Evolutionary conservation across 2,888 invertebrate genomes (phyloP).

Genomic region (Brenthis hecate): DNA sequence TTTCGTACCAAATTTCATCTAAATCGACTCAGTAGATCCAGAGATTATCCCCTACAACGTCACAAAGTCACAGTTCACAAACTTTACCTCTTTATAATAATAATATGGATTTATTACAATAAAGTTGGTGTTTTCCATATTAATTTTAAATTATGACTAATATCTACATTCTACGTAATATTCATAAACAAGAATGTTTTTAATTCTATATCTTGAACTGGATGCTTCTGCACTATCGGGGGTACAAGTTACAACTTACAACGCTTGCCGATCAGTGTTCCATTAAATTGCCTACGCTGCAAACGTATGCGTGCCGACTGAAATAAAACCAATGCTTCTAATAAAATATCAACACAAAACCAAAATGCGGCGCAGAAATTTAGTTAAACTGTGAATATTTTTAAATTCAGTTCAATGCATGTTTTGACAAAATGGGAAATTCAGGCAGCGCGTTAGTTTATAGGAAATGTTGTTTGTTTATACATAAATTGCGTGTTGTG

Average conservation of each 20-base stretch:
- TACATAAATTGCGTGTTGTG: slow-evolving; percentile 51
- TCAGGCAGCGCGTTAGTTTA: slow-evolving; percentile 13
- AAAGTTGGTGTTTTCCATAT: too few relatives aligned
- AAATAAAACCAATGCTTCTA: neutral
- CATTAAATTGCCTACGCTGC: neutral
- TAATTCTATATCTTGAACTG: neutral
- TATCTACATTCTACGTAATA: neutral
- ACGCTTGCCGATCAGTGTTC: slow-evolving; percentile 16
- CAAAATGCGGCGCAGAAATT: neutral
- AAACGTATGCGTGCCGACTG: neutral
- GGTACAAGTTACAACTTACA: slow-evolving; percentile 5
- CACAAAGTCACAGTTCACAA: too few relatives aligned
- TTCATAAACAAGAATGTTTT: neutral
- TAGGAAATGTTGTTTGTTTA: slow-evolving; percentile 48
- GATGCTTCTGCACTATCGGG: neutral
- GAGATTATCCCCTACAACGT: too few relatives aligned
- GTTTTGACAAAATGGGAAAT: slow-evolving; percentile 17
- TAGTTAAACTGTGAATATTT: neutral
- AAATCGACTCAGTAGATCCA: too few relatives aligned
- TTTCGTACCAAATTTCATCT: too few relatives aligned
- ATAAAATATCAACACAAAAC: neutral
- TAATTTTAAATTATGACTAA: too few relatives aligned
- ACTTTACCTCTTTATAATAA: too few relatives aligned
- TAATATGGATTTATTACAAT: too few relatives aligned
- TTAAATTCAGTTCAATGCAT: neutral